Percentiles rank a stretch among this genome's conserved stretches.
These are phyloP conservation scores for Lasiurus cinereus DNA, from an alignment of 2,113 vertebrate genomes.

Conservation along the genomic window DNA sequence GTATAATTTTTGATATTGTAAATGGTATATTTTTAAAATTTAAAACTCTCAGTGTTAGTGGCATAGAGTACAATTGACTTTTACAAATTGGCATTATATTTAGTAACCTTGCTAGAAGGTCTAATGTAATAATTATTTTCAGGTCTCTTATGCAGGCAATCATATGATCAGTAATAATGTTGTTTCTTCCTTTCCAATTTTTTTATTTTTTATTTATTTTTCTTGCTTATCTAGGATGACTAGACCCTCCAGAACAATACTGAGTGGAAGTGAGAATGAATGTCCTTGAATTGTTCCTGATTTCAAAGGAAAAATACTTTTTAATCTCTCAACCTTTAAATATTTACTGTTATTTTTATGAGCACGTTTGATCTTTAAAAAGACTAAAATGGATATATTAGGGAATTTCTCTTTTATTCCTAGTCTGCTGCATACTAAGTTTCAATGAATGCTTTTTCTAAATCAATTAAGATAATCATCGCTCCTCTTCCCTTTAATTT, in stretches of 20 bases:
- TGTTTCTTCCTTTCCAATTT: neutral
- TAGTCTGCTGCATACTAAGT: neutral
- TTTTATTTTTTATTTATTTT: neutral
- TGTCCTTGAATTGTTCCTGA: neutral
- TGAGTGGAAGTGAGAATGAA: neutral
- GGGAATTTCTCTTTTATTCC: neutral
- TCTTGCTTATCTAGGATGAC: neutral
- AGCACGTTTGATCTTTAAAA: neutral
- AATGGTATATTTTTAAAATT: neutral
- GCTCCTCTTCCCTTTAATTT: neutral
- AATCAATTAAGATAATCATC: neutral
- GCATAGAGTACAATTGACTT: neutral
- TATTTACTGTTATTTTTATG: neutral
- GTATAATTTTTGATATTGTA: constrained; percentile 10
- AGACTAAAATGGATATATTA: neutral
- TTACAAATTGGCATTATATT: constrained; percentile 15
- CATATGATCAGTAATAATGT: constrained; percentile 24
- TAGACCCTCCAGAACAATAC: neutral
- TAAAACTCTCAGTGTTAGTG: neutral
- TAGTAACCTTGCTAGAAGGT: neutral
- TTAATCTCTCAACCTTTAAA: constrained; percentile 21
- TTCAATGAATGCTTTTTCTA: neutral
- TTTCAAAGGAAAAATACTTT: constrained; percentile 16
- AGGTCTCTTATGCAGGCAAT: neutral
- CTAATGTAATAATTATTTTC: neutral